Evolutionary conservation across 2,797 vertebrate species (phyloP).

Genomic region (Poeciliopsis turneri): DNA sequence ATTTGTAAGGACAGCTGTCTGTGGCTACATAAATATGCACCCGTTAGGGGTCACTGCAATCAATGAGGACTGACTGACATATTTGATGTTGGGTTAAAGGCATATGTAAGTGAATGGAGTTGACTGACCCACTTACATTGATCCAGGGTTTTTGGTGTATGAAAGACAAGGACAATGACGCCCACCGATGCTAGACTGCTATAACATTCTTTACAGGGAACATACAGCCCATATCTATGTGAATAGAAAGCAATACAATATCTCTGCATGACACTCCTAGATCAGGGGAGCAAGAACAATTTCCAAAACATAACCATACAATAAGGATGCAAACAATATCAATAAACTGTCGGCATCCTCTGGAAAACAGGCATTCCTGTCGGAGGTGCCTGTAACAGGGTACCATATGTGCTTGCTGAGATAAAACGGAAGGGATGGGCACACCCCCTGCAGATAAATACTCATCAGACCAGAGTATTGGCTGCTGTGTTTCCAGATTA

Average conservation of each 20-base stretch:
- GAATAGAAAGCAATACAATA: conserved; percentile 16
- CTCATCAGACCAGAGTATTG: conserved; percentile 76
- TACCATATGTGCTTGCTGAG: conserved; percentile 77
- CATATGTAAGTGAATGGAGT: conserved; percentile 60
- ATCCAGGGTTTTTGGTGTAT: conserved; percentile 43
- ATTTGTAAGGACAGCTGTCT: conserved; percentile 69
- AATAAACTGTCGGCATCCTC: conserved; percentile 60
- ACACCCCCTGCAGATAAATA: conserved; percentile 71
- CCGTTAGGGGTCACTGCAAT: conserved; percentile 71
- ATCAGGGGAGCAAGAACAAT: conserved; percentile 8
- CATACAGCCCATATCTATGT: conserved; percentile 9
- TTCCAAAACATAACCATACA: conserved; percentile 28
- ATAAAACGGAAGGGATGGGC: conserved; percentile 71
- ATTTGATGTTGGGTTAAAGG: conserved; percentile 63
- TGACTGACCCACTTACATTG: conserved; percentile 45
- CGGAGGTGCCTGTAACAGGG: conserved; percentile 59
- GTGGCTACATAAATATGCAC: conserved; percentile 74
- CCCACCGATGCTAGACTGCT: conserved; percentile 19
- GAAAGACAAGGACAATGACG: conserved; percentile 48
- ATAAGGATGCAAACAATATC: conserved; percentile 50
- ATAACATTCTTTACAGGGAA: conserved; percentile 40
- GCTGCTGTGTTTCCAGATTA: conserved; percentile 77
- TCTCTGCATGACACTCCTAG: conserved; percentile 18
- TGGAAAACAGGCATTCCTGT: conserved; percentile 64
- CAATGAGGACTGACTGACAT: conserved; percentile 74